These are phyloP conservation scores for Python bivittatus DNA, from an alignment of 2,113 vertebrate species.

Conservation along the genomic window DNA sequence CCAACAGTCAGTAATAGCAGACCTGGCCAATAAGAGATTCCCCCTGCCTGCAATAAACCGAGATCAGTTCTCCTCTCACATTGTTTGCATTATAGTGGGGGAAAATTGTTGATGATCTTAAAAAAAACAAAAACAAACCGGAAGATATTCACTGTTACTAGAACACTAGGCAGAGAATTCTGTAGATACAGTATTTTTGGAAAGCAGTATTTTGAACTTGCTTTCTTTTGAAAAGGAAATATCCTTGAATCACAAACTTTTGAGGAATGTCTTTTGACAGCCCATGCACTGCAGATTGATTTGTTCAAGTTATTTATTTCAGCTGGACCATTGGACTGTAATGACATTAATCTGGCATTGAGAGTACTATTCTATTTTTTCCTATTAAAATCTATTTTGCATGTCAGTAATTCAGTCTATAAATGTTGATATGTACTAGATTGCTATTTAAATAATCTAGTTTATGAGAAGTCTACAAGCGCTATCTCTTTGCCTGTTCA, in stretches of 20 bases:
- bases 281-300: background rate
- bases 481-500: background rate
- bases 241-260: background rate
- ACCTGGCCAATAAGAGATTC: too few species aligned
- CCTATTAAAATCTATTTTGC: background rate
- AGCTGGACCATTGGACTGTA: background rate
- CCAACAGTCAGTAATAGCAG: too few species aligned
- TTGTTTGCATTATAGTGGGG: background rate
- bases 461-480: background rate
- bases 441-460: background rate
- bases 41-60: background rate
- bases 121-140: too few species aligned
- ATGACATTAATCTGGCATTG: background rate
- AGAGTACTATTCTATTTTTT: background rate
- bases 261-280: background rate
- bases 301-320: background rate
- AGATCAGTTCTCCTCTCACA: background rate
- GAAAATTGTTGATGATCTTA: too few species aligned
- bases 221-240: background rate
- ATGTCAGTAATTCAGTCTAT: background rate
- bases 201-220: background rate
- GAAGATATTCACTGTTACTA: too few species aligned
- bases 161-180: too few species aligned
- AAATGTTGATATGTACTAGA: background rate
- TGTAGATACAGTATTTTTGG: background rate